Percentiles rank a stretch among this genome's conserved stretches.
phyloP scores from a whole-genome alignment of 2,888 invertebrate species.

The Sialis fuliginosa region DNA sequence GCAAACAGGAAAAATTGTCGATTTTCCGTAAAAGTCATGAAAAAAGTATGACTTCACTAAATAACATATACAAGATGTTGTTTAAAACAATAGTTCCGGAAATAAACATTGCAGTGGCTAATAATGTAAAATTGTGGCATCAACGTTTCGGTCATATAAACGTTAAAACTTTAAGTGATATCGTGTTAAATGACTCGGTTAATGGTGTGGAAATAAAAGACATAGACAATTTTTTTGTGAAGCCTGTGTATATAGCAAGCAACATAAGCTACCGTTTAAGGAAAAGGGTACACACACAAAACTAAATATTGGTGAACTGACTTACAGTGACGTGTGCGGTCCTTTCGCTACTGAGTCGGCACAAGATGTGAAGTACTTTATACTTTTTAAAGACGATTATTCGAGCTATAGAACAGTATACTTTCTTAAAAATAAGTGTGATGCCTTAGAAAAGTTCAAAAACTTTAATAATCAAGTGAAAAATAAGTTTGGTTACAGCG shows the following conservation, averaged over 20 bases:
- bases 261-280: neutral
- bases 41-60: too few relatives aligned
- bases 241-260: neutral
- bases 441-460: too few relatives aligned
- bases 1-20: too few relatives aligned
- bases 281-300: neutral
- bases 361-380: constrained; percentile 1
- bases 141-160: constrained; percentile 14
- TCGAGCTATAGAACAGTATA: too few relatives aligned
- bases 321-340: neutral
- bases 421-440: too few relatives aligned
- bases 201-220: constrained; percentile 9
- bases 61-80: constrained; percentile 12
- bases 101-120: neutral
- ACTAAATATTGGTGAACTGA: neutral
- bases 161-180: constrained; percentile 9
- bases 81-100: constrained; percentile 7
- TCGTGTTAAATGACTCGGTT: constrained; percentile 9
- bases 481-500: too few relatives aligned
- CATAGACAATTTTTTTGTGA: constrained; percentile 10
- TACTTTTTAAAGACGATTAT: too few relatives aligned
- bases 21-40: too few relatives aligned
- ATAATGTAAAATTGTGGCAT: constrained; percentile 12
- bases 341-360: neutral
- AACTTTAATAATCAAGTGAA: too few relatives aligned